These are phyloP conservation scores for Himalopsyche tibetana DNA, from an alignment of 2,888 invertebrate genomes.

Conservation along the genomic window DNA sequence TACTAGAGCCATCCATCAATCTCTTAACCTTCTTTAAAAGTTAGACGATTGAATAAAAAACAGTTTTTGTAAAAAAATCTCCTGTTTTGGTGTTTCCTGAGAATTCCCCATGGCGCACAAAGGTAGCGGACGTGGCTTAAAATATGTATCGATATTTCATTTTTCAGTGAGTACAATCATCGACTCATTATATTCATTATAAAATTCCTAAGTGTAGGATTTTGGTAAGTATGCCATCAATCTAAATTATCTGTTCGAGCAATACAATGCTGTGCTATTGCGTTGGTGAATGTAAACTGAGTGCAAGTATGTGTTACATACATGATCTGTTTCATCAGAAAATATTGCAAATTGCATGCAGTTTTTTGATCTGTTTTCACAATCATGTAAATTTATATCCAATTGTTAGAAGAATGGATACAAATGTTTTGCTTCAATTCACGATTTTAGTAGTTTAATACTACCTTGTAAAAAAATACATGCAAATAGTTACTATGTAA, in stretches of 20 bases:
- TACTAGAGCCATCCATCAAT: no score
- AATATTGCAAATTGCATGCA: not conserved
- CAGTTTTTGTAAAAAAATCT: no score
- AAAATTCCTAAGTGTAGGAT: not conserved
- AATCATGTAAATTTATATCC: conserved; percentile 15
- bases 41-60: no score
- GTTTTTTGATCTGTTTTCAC: conserved; percentile 23
- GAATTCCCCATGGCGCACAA: no score
- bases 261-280: not conserved
- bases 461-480: no score
- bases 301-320: conserved; percentile 3
- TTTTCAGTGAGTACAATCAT: no score
- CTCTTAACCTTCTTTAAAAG: no score
- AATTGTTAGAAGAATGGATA: conserved; percentile 11
- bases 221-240: not conserved
- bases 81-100: no score
- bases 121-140: no score
- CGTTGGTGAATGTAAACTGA: not conserved
- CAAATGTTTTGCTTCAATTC: not conserved
- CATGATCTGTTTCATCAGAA: conserved; percentile 2
- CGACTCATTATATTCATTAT: no score
- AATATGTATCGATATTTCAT: no score
- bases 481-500: no score
- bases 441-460: not conserved
- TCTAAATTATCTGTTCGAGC: not conserved